Conservation (phyloP, 2,888 invertebrate species). For the Taphrorychus bicolor region DNA sequence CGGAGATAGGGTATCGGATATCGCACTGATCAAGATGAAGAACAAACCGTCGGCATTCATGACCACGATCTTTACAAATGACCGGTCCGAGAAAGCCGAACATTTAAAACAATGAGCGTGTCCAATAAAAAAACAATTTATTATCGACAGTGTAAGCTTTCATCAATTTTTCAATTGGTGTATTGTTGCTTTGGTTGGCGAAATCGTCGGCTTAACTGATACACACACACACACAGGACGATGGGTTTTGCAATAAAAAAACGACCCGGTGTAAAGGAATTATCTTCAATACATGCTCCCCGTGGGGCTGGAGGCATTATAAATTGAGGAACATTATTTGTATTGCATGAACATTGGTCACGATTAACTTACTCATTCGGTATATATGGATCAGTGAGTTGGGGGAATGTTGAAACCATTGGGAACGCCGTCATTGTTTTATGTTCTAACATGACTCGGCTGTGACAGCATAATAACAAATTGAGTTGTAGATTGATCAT, state of each 20-base stretch:
- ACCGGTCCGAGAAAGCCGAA: conserved; percentile 18
- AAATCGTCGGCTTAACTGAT: conserved; percentile 23
- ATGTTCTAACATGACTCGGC: neutral
- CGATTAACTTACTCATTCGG: conserved; percentile 11
- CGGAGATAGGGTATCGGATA: conserved; percentile 21
- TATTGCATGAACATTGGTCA: conserved; percentile 18
- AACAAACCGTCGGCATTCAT: conserved; percentile 27
- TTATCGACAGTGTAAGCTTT: conserved; percentile 36
- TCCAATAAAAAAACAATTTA: conserved; percentile 39
- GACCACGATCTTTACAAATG: conserved; percentile 34
- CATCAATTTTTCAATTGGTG: conserved; percentile 38
- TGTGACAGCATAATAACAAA: neutral
- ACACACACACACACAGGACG: conserved; percentile 14
- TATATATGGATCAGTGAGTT: conserved; percentile 10
- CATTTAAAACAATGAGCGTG: conserved; percentile 37
- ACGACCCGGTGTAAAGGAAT: conserved; percentile 19
- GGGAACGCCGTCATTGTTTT: neutral
- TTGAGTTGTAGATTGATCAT: neutral
- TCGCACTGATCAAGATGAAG: conserved; percentile 33
- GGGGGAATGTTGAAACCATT: conserved; percentile 5
- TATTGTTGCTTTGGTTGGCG: conserved; percentile 25
- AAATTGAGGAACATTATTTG: conserved; percentile 23
- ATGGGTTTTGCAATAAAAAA: conserved; percentile 30
- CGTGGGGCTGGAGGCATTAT: conserved; percentile 11
- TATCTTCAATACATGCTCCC: conserved; percentile 17